Evolutionary conservation across 2,113 vertebrate genomes (phyloP), one percentile per base, ranked within the genome.

Genomic region (Chaetodon auriga): DNA sequence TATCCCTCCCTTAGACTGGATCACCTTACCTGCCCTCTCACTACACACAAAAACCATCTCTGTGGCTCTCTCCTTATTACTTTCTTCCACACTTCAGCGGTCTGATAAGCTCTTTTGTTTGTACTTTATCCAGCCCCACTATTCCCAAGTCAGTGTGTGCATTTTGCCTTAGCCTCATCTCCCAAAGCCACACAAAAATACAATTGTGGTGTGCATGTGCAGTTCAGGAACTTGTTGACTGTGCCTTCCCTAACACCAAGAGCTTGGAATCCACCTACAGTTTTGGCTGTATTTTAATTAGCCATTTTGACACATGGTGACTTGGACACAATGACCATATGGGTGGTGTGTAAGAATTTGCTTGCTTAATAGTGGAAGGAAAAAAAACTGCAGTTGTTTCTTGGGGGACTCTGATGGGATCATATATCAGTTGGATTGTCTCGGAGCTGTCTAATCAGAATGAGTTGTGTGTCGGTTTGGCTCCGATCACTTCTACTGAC

Each of bases 361-460:
- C 7, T 66, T 62, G 53, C 66, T 49, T 36, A 75, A 23, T 62
- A 80, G 14, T 19, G 11, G 45, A 64, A 55, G 46, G 43, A 51
- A 49, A 72, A 49, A 72, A 25, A 57, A 64, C 54, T 68, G 25
- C 54, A 61, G 21, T 49, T 75, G 49, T 69, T 63, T 55, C n/a
- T 55, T 49, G 30, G 74, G 49, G n/a, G 25, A 55, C 54, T 61
- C 94, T 93, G 91, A 94, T 92, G 94, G 93, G 84, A 58, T 92
- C 25, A 45, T 66, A 41, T 66, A 43, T 76, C 70, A 70, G 21
- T 68, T 38, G 71, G 46, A 82, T 25, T 61, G 45, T 80, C 54
- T 49, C 9, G 7, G 13, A 60, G 53, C 35, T 68, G 65, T 68
- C 46, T 45, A 60, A 72, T 54, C 48, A 55, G 7, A 66, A 36